Percentiles rank a stretch among this genome's conserved stretches.
phyloP scores from a whole-genome alignment of 2,113 vertebrate species.

The Odontesthes bonariensis region DNA sequence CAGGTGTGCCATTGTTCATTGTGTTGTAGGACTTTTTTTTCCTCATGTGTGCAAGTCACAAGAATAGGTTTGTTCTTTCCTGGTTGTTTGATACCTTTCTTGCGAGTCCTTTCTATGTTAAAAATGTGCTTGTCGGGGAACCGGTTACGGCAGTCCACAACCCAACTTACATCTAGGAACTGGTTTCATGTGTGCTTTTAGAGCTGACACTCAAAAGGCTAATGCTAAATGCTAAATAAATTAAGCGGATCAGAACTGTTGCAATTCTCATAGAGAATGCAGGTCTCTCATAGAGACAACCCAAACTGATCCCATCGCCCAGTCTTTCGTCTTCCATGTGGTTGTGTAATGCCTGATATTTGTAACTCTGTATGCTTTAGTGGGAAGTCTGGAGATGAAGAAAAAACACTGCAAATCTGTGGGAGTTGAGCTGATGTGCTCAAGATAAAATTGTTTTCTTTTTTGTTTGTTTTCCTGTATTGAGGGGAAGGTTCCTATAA shows the following conservation, averaged over 20 bases:
- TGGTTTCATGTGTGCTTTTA: not conserved
- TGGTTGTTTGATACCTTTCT: not conserved
- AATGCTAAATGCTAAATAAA: too few relatives aligned
- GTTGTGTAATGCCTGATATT: too few relatives aligned
- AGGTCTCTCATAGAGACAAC: too few relatives aligned
- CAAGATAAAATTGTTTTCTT: not conserved
- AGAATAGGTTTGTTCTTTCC: not conserved
- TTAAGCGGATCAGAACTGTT: too few relatives aligned
- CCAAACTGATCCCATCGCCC: too few relatives aligned
- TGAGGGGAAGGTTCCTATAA: not conserved
- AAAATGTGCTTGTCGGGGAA: not conserved
- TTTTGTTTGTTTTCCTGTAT: not conserved
- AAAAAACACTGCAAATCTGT: not conserved
- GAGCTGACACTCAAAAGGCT: not conserved
- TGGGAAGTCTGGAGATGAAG: too few relatives aligned
- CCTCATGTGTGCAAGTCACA: not conserved
- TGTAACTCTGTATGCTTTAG: too few relatives aligned
- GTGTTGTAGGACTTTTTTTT: not conserved
- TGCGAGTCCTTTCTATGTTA: not conserved
- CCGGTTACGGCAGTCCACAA: not conserved
- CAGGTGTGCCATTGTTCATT: not conserved
- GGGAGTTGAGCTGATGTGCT: not conserved
- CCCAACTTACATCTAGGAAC: not conserved
- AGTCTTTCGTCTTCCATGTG: too few relatives aligned
- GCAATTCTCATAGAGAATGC: too few relatives aligned